These are phyloP conservation scores for Protomyctophum bolini DNA, from an alignment of 2,113 vertebrate genomes.

Conservation along the genomic window DNA sequence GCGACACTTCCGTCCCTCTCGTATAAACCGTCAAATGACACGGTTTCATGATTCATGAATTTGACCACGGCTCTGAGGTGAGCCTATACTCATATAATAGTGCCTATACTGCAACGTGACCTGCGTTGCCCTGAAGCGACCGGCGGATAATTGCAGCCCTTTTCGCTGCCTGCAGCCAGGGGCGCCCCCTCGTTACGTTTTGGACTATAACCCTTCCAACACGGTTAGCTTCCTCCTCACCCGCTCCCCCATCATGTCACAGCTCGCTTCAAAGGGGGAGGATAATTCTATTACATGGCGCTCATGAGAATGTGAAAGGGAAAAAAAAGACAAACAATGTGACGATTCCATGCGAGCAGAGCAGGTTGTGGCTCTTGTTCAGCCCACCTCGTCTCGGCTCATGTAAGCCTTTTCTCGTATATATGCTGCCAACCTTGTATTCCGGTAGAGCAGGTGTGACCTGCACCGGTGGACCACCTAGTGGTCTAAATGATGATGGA, in stretches of 20 bases:
- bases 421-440: background rate
- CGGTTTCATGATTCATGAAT: constrained; percentile 5
- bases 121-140: background rate
- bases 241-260: background rate
- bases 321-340: background rate
- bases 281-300: background rate
- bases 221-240: too few species aligned
- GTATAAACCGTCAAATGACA: constrained; percentile 14
- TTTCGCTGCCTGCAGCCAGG: background rate
- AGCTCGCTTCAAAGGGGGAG: background rate
- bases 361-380: background rate
- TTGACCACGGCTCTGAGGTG: constrained; percentile 6
- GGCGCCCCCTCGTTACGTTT: background rate
- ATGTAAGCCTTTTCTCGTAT: background rate
- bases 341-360: constrained; percentile 15
- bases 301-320: constrained; percentile 2
- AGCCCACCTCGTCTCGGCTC: background rate
- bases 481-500: too few species aligned
- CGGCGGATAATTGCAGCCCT: constrained; percentile 15
- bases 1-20: background rate
- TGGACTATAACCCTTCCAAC: background rate
- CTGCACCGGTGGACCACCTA: too few species aligned
- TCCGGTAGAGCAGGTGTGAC: too few species aligned
- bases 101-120: constrained; percentile 12
- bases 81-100: background rate